Evolutionary conservation across 2,888 invertebrate genomes (phyloP), one percentile per base, ranked within the genome.

Genomic region (Miltochrista miniata): DNA sequence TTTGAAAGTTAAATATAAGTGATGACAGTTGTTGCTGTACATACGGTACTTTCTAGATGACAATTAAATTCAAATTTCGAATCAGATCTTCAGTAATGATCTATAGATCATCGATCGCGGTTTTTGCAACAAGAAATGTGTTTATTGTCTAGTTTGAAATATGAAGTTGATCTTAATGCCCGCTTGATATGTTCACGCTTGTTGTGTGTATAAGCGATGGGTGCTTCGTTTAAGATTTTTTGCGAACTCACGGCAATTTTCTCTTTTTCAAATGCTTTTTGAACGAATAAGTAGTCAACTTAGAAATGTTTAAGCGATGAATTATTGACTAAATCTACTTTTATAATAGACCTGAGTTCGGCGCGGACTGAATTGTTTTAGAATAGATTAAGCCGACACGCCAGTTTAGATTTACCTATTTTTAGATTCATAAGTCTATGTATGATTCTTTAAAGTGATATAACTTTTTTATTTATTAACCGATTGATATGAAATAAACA

Each of bases 71-170:
- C 35, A 37, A 36, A 48, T 48, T 36, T 37, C 41, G 48, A 48
- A 48, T 29, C 13, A 35, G 48, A 48, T 42, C 48, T 30, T 45
- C 47, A 48, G 57, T 35, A 57, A 81, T 73, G 79, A 79, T 80
- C 75, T 72, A 73, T 70, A 72, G 72, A 79, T 77, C 79, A 60
- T 74, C 74, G 30, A 31, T 69, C 62, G 55, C 59, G 13, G 51
- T 57, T 64, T 62, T 62, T 62, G 54, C 41, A 48, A 41, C 15
- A n/a, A 35, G 12, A 60, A 53, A 57, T 54, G 60, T 51, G 60
- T 51, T 24, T 38, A 63, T 63, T 63, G 48, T 67, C 54, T 31
- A 12, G 43, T 51, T 41, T 56, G 50, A 56, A 35, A 46, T 56
- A 61, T 64, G 41, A 47, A n/a, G 31, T 1, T 30, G 40, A 29